Conservation (phyloP, 2,888 invertebrate genomes). For the Leptarthrus brevirostris region DNA sequence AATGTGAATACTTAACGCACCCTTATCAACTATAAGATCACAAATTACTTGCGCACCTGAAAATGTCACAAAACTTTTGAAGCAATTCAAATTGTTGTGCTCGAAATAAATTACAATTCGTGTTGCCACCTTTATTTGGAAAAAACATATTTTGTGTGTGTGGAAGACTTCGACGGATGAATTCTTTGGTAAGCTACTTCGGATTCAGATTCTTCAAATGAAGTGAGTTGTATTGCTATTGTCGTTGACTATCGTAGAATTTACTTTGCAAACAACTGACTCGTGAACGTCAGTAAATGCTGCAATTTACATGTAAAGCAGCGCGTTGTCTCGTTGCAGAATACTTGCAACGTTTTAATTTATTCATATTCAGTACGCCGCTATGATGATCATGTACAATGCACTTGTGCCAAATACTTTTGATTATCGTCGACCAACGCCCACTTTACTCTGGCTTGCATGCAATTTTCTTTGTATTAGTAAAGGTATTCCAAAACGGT, state of each 20-base stretch:
- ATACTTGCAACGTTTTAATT: background rate
- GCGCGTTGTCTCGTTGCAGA: background rate
- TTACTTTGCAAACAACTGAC: too few species aligned
- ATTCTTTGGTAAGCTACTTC: too few species aligned
- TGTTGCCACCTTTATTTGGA: too few species aligned
- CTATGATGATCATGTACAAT: background rate
- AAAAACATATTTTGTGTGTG: too few species aligned
- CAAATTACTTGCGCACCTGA: background rate
- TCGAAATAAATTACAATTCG: too few species aligned
- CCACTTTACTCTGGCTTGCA: background rate
- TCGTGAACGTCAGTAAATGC: background rate
- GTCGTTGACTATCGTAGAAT: too few species aligned
- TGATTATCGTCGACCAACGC: conserved; percentile 6
- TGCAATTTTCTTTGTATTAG: background rate
- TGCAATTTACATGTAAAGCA: background rate
- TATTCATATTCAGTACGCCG: background rate
- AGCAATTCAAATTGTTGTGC: too few species aligned
- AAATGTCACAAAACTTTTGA: background rate
- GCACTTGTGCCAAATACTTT: conserved; percentile 13
- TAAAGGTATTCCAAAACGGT: background rate
- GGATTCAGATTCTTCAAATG: too few species aligned
- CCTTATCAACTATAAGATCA: background rate
- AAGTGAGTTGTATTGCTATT: too few species aligned
- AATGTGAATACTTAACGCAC: background rate
- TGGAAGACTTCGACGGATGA: too few species aligned